Conservation (phyloP, 2,888 invertebrate genomes). For the Scrobipalpa atriplicella region DNA sequence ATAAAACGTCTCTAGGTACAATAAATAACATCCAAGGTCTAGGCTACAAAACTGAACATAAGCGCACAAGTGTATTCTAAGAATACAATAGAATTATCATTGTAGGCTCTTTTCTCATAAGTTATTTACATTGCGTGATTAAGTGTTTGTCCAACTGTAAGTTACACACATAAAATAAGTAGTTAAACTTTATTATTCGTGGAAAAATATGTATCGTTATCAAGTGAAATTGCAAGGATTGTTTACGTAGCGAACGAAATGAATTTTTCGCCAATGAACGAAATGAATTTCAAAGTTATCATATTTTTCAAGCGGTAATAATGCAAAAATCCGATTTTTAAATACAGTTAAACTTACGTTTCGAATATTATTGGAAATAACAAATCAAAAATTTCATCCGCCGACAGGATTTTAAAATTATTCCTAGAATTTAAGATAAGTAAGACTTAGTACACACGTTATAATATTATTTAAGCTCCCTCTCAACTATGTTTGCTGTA, state of each 20-base stretch:
- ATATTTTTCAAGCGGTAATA: not conserved
- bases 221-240: not conserved
- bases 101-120: not conserved
- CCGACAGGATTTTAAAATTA: no score
- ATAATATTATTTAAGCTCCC: no score
- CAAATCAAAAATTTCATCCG: no score
- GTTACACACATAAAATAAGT: slow-evolving; percentile 3
- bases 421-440: no score
- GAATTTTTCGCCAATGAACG: not conserved
- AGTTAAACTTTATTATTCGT: slow-evolving; percentile 4
- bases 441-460: no score
- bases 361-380: no score
- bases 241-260: not conserved
- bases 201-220: slow-evolving; percentile 3
- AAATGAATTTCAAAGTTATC: not conserved
- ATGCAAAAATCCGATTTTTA: no score
- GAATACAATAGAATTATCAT: not conserved
- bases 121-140: not conserved
- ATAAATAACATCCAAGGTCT: slow-evolving; percentile 10
- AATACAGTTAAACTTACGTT: no score
- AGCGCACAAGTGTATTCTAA: no score
- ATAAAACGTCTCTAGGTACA: not conserved
- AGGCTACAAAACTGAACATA: not conserved
- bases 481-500: no score
- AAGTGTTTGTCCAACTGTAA: not conserved